Conservation (phyloP, 2,113 vertebrate genomes). For the Phrynosoma blainvillii region DNA sequence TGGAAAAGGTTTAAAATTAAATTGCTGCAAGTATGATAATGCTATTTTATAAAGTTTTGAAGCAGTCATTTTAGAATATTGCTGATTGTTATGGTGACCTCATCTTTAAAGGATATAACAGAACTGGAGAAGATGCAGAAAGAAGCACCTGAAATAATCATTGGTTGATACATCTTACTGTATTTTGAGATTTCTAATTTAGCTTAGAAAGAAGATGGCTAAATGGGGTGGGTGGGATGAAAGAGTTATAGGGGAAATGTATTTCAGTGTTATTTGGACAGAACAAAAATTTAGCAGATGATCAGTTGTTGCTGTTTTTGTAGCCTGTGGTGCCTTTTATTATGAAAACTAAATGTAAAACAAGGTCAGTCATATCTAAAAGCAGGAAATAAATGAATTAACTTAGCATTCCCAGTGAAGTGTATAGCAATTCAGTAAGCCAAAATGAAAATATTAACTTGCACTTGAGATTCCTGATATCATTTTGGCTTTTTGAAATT, state of each 20-base stretch:
- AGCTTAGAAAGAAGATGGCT: not conserved
- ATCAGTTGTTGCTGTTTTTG: not conserved
- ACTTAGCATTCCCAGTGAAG: not conserved
- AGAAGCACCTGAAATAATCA: not conserved
- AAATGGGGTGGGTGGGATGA: not conserved
- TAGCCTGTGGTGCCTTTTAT: not conserved
- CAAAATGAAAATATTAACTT: not conserved
- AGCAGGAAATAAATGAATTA: not conserved
- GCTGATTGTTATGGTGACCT: not conserved
- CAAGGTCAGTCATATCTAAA: not conserved
- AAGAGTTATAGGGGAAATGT: not conserved
- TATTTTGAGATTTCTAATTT: not conserved
- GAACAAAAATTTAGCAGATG: not conserved
- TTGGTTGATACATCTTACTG: not conserved
- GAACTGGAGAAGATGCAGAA: not conserved
- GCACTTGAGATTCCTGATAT: not conserved
- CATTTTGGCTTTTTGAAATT: not conserved
- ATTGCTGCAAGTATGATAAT: not conserved
- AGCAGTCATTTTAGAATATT: not conserved
- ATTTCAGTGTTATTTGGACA: not conserved
- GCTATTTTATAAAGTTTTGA: not conserved
- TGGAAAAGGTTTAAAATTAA: not conserved
- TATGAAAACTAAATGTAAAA: slow-evolving; percentile 5
- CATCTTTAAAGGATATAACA: not conserved
- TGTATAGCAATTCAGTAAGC: not conserved